Conservation (phyloP, 2,888 invertebrate species). For the Conchocele bisecta region DNA sequence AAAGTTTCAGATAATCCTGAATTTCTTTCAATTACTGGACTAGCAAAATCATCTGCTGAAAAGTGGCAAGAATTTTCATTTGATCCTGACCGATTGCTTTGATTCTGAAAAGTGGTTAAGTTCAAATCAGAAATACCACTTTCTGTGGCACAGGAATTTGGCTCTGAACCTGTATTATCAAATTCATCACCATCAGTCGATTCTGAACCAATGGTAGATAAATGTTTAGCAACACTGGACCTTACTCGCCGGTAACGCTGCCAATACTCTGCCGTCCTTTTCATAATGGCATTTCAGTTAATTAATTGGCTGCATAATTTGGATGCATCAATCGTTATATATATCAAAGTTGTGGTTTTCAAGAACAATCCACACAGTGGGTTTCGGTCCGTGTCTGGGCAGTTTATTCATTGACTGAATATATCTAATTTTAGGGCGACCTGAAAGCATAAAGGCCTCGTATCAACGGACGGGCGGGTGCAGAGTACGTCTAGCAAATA, state of each 20-base stretch:
- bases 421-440: too few relatives aligned
- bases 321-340: too few relatives aligned
- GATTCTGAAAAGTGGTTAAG: too few relatives aligned
- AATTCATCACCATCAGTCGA: background rate
- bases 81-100: slow-evolving; percentile 6
- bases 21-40: slow-evolving; percentile 4
- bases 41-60: too few relatives aligned
- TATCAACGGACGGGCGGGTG: too few relatives aligned
- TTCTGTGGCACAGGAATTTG: slow-evolving; percentile 9
- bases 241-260: slow-evolving; percentile 19
- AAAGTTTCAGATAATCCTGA: slow-evolving; percentile 10
- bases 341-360: too few relatives aligned
- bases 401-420: too few relatives aligned
- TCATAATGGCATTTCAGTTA: slow-evolving; percentile 14
- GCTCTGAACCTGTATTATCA: slow-evolving; percentile 10
- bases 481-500: too few relatives aligned
- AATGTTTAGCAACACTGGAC: slow-evolving; percentile 26
- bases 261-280: slow-evolving; percentile 12
- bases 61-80: slow-evolving; percentile 20
- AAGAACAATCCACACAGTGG: too few relatives aligned
- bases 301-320: too few relatives aligned
- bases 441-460: too few relatives aligned
- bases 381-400: too few relatives aligned
- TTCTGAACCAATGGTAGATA: slow-evolving; percentile 13
- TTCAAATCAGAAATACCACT: slow-evolving; percentile 20